A percentile compares a stretch with the other conserved stretches of the same genome.
These are phyloP conservation scores for Caenorhabditis inopinata DNA, from an alignment of 1,140 invertebrate species.

Conservation along the genomic window DNA sequence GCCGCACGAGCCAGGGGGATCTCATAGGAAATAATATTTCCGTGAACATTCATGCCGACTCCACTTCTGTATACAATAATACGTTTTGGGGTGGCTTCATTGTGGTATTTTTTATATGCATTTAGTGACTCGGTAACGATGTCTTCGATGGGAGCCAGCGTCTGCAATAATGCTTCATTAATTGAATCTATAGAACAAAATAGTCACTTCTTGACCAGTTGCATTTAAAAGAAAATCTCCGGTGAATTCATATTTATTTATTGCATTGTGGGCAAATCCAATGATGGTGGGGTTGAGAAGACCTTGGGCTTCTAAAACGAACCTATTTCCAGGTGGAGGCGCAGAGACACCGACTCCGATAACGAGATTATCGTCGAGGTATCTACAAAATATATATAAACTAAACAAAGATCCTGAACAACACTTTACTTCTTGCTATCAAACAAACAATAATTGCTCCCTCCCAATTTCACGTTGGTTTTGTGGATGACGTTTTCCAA, in stretches of 20 bases:
- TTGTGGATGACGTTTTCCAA: background rate
- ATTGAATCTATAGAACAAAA: background rate
- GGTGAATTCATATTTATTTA: constrained; percentile 30
- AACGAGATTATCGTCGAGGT: background rate
- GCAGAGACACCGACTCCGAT: constrained; percentile 40
- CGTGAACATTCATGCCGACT: constrained; percentile 35
- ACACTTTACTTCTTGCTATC: background rate
- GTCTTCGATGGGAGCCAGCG: background rate
- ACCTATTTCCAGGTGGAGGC: background rate
- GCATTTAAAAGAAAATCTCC: constrained; percentile 42
- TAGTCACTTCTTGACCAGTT: constrained; percentile 9
- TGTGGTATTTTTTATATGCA: background rate
- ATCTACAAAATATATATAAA: background rate
- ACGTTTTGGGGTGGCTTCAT: background rate
- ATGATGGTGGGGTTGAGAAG: background rate
- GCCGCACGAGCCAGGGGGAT: constrained; percentile 23
- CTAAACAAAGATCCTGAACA: background rate
- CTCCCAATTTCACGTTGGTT: constrained; percentile 9
- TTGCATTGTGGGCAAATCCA: constrained; percentile 9
- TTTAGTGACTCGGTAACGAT: background rate
- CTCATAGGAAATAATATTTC: constrained; percentile 19
- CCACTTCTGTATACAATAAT: constrained; percentile 46
- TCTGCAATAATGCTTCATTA: background rate
- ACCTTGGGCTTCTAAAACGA: background rate
- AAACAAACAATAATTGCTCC: background rate